phyloP scores from a whole-genome alignment of 1,140 invertebrate genomes.

The Melanaphis sacchari region DNA sequence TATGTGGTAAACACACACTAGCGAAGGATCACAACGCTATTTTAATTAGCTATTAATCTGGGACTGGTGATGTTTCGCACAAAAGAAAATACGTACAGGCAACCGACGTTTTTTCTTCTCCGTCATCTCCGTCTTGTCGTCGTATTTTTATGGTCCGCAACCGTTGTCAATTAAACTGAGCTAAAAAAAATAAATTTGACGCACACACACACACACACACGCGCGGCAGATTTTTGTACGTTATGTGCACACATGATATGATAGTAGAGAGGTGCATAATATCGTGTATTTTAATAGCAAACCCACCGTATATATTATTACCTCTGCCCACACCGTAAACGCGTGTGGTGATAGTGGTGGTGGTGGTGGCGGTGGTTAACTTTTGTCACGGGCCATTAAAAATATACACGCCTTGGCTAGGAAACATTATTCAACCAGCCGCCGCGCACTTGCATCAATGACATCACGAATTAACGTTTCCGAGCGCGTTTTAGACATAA shows the following conservation, averaged over 20 bases:
- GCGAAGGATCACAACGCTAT: constrained; percentile 1
- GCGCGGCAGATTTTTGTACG: not conserved
- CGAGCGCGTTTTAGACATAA: constrained; percentile 7
- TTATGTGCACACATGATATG: not conserved
- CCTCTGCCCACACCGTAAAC: not conserved
- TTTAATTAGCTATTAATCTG: constrained; percentile 57
- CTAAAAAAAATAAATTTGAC: not conserved
- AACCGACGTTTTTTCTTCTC: not conserved
- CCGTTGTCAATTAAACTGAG: constrained; percentile 47
- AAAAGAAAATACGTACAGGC: constrained; percentile 17
- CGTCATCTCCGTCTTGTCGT: not conserved
- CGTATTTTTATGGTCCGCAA: constrained; percentile 48
- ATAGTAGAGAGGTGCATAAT: not conserved
- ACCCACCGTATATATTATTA: not conserved
- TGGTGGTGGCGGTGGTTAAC: not conserved
- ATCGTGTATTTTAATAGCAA: not conserved
- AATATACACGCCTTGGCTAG: not conserved
- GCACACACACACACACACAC: not conserved
- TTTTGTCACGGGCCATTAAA: constrained; percentile 45
- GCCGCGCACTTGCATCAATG: constrained; percentile 23
- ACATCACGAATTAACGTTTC: constrained; percentile 47
- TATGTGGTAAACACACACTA: not conserved
- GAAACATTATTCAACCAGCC: not conserved
- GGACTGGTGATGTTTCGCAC: constrained; percentile 52
- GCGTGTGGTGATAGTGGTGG: too few relatives aligned